Conservation (phyloP, 1,140 invertebrate species). For the Drosophila navojoa region DNA sequence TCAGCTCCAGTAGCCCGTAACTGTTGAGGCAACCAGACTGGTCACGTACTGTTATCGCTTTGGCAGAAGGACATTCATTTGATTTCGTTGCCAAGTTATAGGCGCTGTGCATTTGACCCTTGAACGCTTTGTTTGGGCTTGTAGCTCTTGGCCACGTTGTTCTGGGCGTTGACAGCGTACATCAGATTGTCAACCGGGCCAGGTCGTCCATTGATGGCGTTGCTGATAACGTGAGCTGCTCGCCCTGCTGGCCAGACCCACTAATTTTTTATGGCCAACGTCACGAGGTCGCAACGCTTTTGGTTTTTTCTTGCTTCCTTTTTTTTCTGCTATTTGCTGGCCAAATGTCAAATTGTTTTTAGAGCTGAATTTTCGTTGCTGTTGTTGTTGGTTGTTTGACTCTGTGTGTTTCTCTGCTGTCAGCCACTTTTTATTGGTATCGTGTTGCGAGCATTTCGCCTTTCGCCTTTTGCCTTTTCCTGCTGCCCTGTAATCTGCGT, state of each 20-base stretch:
- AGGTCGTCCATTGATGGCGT: conserved; percentile 67
- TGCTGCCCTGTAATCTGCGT: conserved; percentile 59
- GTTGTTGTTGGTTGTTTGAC: neutral
- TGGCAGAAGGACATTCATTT: conserved; percentile 63
- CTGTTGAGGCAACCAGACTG: conserved; percentile 47
- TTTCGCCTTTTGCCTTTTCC: conserved; percentile 18
- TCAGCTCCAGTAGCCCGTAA: neutral
- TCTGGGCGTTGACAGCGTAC: conserved; percentile 72
- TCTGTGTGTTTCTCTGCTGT: conserved; percentile 39
- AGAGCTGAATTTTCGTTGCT: conserved; percentile 52
- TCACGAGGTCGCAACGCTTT: conserved; percentile 33
- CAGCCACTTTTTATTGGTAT: conserved; percentile 64
- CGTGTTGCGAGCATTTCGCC: conserved; percentile 55
- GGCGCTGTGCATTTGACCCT: conserved; percentile 52
- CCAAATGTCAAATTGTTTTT: conserved; percentile 82
- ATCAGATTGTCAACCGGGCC: conserved; percentile 38
- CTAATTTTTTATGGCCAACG: conserved; percentile 75
- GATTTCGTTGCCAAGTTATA: conserved; percentile 75
- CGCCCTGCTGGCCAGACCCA: conserved; percentile 56
- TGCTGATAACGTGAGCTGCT: conserved; percentile 68
- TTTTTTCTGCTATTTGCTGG: conserved; percentile 54
- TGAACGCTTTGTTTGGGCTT: conserved; percentile 21
- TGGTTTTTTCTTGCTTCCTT: conserved; percentile 8
- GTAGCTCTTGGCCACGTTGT: conserved; percentile 24
- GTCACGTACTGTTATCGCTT: conserved; percentile 78